Evolutionary conservation across 2,113 vertebrate species (phyloP).

Genomic region (Aix galericulata): DNA sequence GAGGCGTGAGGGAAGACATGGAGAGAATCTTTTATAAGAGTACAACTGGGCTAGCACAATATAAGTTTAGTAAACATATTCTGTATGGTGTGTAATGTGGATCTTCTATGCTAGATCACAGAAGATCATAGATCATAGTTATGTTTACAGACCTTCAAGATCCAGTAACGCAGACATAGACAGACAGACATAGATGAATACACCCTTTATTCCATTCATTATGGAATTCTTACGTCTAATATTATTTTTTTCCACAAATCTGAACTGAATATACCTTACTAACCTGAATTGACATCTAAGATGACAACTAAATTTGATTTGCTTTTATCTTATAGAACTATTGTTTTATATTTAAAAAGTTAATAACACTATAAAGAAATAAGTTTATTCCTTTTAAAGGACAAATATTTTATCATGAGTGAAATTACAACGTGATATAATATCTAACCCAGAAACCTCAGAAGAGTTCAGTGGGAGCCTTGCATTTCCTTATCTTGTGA

Average conservation of each 20-base stretch:
- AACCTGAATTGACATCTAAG: neutral
- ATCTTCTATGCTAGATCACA: neutral
- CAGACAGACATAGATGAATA: neutral
- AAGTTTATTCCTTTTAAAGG: neutral
- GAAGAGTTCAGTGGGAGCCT: neutral
- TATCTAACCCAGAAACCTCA: slow-evolving; percentile 26
- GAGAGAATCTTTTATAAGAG: neutral
- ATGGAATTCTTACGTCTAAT: neutral
- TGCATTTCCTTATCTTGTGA: neutral
- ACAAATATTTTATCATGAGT: neutral
- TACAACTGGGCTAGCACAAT: neutral
- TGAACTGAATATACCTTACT: neutral
- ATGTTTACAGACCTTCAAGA: neutral
- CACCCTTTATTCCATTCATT: neutral
- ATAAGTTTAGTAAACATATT: neutral
- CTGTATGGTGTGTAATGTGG: neutral
- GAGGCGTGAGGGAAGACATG: neutral
- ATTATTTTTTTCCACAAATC: neutral
- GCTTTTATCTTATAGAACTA: slow-evolving; percentile 44
- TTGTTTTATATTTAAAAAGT: slow-evolving; percentile 37
- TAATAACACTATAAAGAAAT: neutral
- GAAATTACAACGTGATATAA: slow-evolving; percentile 39
- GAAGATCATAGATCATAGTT: neutral
- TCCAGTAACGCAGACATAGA: neutral
- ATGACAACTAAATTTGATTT: neutral